Conservation (phyloP, 2,888 invertebrate species). For the Antheraea yamamai region DNA sequence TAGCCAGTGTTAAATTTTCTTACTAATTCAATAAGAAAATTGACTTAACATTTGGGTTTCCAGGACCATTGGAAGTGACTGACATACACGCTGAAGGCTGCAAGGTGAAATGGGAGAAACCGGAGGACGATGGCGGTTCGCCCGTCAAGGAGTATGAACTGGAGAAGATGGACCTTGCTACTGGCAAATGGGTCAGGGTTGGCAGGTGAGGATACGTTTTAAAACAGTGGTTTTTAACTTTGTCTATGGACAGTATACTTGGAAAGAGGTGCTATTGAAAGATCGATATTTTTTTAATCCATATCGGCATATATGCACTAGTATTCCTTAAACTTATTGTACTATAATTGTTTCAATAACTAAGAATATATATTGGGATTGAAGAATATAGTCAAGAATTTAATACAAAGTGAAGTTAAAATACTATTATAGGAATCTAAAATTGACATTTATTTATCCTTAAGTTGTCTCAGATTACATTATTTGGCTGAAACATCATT, state of each 20-base stretch:
- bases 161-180: constrained; percentile 94
- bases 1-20: too few species aligned
- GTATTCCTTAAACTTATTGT: not conserved
- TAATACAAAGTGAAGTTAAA: too few species aligned
- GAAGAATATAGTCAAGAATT: too few species aligned
- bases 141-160: constrained; percentile 97
- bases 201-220: constrained; percentile 78
- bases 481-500: too few species aligned
- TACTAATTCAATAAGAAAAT: too few species aligned
- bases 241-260: not conserved
- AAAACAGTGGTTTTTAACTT: not conserved
- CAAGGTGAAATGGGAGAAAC: constrained; percentile 96
- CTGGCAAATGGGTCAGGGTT: constrained; percentile 95
- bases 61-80: constrained; percentile 91
- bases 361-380: too few species aligned
- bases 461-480: too few species aligned
- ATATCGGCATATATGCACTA: not conserved
- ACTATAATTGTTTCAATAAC: not conserved
- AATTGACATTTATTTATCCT: too few species aligned
- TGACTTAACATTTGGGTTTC: not conserved
- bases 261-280: not conserved
- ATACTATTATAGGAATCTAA: too few species aligned
- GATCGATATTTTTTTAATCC: not conserved
- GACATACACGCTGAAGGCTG: constrained; percentile 92
- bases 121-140: constrained; percentile 96